A percentile compares a stretch with the other conserved stretches of the same genome.
phyloP scores from a whole-genome alignment of 2,888 invertebrate species.

The Kuschelorhynchus macadamiae region DNA sequence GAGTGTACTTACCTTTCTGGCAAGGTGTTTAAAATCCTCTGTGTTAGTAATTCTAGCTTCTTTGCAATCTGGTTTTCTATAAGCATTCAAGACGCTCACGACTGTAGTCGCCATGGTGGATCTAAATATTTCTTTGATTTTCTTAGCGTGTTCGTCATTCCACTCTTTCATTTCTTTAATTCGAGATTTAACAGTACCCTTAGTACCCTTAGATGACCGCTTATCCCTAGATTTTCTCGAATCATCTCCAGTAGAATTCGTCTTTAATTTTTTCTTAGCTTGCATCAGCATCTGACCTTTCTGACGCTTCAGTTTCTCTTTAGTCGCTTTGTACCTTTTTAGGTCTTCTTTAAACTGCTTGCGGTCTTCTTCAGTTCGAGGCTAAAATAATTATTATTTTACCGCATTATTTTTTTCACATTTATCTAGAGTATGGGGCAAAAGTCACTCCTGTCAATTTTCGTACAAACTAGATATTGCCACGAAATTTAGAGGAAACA shows the following conservation, averaged over 20 bases:
- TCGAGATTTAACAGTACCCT: slow-evolving; percentile 61
- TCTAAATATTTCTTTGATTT: slow-evolving; percentile 89
- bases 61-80: slow-evolving; percentile 87
- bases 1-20: slow-evolving; percentile 94
- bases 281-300: slow-evolving; percentile 72
- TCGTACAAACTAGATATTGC: no score
- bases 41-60: slow-evolving; percentile 88
- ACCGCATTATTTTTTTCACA: no score
- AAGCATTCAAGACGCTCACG: slow-evolving; percentile 90
- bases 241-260: slow-evolving; percentile 22
- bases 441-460: no score
- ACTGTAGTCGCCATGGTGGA: slow-evolving; percentile 85
- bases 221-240: slow-evolving; percentile 56
- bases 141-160: slow-evolving; percentile 73
- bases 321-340: slow-evolving; percentile 83
- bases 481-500: no score
- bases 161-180: slow-evolving; percentile 66
- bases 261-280: slow-evolving; percentile 62
- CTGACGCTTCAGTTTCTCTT: slow-evolving; percentile 81
- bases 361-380: slow-evolving; percentile 85
- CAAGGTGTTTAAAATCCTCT: slow-evolving; percentile 95
- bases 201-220: slow-evolving; percentile 55
- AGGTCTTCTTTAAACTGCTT: slow-evolving; percentile 78
- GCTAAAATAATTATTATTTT: slow-evolving; percentile 70
- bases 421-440: no score